Base-by-base conservation (phyloP, 2,888 invertebrate genomes). In the Agrenia bidenticulata region DNA sequence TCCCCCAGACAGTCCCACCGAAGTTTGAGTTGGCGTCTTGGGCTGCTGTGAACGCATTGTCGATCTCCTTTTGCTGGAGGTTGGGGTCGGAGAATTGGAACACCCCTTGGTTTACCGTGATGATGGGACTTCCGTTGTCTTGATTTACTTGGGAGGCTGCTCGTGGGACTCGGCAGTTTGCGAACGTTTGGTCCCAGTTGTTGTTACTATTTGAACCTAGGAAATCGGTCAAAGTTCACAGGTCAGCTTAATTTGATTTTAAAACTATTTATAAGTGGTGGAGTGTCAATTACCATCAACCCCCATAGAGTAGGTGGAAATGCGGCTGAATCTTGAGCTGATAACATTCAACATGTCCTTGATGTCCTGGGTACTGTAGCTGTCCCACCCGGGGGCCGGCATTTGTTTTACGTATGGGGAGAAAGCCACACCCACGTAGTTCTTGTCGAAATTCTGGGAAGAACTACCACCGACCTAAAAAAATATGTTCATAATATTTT, bases 241-340 rank as follows among this genome's bases (percentile, higher is more conserved):
- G 5, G 11, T 11, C 5, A 32, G 4, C 11, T 32, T 11, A 4
- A 32, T 7, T 32, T 11, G 5, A 32, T 32, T 32, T 32, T 11
- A 32, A 32, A 11, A 7, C 32, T 32, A 32, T 32, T 7, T 32
- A 11, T 32, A 32, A 32, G 5, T 11, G 32, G 4, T 32, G 4
- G 32, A 32, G 4, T 7, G 32, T 32, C 11, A 32, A 32, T 62
- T 62, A 70, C 70, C 45, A 41, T 51, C 42, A 1, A 64, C 68
- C 2, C 70, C 70, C 45, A 73, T 67, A 55, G 61, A 63, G 42
- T 61, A 67, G 0, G 73, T 73, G 2, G 68, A 57, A 26, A 73
- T 63, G 23, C 45, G 50, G 1, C 60, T 49, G 26, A 73, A 73
- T 50, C 65, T 66, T 39, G 24, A 21, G 1, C 63, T 32, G 17